A percentile compares a stretch with the other conserved stretches of the same genome.
Conservation (phyloP, 2,797 vertebrate genomes). For the Spinus pinus region DNA sequence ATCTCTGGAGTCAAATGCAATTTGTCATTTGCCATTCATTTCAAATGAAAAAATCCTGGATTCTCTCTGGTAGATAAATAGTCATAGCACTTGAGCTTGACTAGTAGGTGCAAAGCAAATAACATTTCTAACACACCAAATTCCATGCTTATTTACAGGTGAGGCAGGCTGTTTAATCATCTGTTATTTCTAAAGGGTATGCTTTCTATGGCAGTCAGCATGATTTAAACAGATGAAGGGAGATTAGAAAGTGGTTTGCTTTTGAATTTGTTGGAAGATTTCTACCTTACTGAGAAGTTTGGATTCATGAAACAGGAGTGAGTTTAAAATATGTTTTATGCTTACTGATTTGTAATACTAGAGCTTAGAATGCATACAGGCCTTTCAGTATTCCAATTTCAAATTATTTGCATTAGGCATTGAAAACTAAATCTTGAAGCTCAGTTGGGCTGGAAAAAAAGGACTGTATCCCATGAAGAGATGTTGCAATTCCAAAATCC, state of each 20-base stretch:
- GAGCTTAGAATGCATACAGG: not conserved
- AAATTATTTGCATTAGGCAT: not conserved
- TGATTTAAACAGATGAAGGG: not conserved
- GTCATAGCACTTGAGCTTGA: not conserved
- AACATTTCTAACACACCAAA: not conserved
- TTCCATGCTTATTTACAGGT: slow-evolving; percentile 7
- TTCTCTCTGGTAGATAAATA: not conserved
- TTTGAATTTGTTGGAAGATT: not conserved
- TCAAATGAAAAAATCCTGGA: not conserved
- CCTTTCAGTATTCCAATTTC: not conserved
- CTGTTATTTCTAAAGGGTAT: slow-evolving; percentile 9
- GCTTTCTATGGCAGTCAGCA: not conserved
- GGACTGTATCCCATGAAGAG: not conserved
- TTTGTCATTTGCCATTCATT: not conserved
- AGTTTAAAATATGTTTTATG: not conserved
- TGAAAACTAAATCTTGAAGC: not conserved
- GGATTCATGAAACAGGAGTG: not conserved
- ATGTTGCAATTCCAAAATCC: not conserved
- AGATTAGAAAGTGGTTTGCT: not conserved
- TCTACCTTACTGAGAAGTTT: not conserved
- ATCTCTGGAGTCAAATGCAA: not conserved
- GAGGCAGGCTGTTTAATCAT: not conserved
- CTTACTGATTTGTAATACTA: not conserved
- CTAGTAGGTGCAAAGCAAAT: not conserved
- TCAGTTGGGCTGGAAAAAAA: not conserved